Conservation (phyloP, 2,888 invertebrate species). For the Luperina testacea region DNA sequence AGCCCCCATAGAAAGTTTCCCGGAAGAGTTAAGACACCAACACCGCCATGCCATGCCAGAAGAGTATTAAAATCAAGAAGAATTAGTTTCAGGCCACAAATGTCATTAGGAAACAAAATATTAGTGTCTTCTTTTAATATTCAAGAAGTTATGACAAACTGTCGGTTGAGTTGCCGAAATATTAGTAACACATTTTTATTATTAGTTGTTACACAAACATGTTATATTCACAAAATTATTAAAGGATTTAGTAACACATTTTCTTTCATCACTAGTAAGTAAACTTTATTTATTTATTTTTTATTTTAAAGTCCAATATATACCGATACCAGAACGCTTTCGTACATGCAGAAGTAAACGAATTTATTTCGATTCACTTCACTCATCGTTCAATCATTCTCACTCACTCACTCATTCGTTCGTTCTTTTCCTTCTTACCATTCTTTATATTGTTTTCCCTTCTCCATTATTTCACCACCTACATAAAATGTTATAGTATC, state of each 20-base stretch:
- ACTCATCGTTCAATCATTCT: background rate
- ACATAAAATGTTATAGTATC: background rate
- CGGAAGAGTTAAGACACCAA: constrained; percentile 65
- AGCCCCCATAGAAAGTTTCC: constrained; percentile 30
- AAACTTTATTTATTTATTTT: background rate
- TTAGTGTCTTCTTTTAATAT: constrained; percentile 27
- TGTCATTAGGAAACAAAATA: constrained; percentile 38
- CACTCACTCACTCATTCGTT: background rate
- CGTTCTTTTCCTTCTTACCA: background rate
- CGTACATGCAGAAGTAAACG: background rate
- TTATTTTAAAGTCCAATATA: background rate
- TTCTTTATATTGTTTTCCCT: background rate
- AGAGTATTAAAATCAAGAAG: constrained; percentile 35
- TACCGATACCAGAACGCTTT: background rate
- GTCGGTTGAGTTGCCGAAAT: background rate
- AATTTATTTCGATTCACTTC: background rate
- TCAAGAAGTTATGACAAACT: background rate
- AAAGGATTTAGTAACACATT: too few relatives aligned
- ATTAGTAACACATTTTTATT: constrained; percentile 47
- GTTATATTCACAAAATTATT: constrained; percentile 21
- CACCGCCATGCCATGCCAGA: constrained; percentile 77
- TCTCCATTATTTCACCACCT: background rate
- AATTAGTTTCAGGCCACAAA: constrained; percentile 53
- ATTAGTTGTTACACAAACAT: constrained; percentile 24
- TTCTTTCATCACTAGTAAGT: background rate